Base-by-base conservation (phyloP, 1,140 invertebrate genomes). In the Paramacrobiotus metropolitanus region DNA sequence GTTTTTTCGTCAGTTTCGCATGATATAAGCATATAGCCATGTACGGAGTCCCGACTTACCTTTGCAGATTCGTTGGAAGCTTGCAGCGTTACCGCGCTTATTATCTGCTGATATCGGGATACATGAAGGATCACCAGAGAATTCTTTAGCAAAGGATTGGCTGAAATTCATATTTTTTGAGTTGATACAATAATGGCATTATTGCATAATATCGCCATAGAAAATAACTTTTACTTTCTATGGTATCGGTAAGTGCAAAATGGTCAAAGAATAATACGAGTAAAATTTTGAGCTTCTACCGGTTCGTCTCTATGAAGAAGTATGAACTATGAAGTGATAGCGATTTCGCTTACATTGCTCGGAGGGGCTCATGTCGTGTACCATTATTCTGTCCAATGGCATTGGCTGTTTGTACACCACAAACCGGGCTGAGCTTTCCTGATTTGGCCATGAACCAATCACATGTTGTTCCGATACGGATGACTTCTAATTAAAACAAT, bases 391-490 rank as follows among this genome's bases (percentile, higher is more conserved):
- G 69, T 83, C 81, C 21, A 83, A 68, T 2, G 81, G 80, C 1
- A 83, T 73, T 29, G 81, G 81, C 67, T 83, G 81, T 64, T 79
- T 75, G 69, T 82, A 77, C 4, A 82, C 81, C 24, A 80, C 74
- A 67, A 81, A 82, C 30, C 75, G 73, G 34, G 76, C 71, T 61
- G 72, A 67, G 60, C 73, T 66, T 62, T 76, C 73, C 4, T 15
- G 4, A 15, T 20, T 28, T 9, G 15, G 15, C 48, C 48, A 55
- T 15, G 15, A 20, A 55, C 24, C 24, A 9, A 55, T 24, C 4
- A 15, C 4, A 24, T 55, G 9, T 4, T 15, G 15, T 15, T 55
- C 48, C 15, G 48, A 55, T 20, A 55, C 48, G 15, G 48, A 20
- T 24, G 48, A 55, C 28, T 24, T 55, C 24, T 55, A 24, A 15